Evolutionary conservation across 1,140 invertebrate species (phyloP), one percentile per base, ranked within the genome.

Genomic region (Drosophila hydei): DNA sequence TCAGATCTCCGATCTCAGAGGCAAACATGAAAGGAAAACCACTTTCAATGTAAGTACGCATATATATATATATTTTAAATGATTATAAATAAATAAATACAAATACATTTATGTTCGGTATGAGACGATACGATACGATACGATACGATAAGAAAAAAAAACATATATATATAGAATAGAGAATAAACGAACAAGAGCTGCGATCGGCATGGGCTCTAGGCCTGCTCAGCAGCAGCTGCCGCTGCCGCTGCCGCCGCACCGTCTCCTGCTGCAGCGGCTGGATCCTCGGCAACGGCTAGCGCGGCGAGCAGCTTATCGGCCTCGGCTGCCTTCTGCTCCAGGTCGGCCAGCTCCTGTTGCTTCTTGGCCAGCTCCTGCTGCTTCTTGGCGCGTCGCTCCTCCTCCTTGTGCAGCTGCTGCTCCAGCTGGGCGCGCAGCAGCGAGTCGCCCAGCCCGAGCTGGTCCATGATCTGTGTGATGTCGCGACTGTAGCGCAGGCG

Each of bases 401-500:
- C 83, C 64, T 83, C 83, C 27, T 72, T 62, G 8, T 14, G 52
- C 21, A 73, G 47, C 40, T 58, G 47, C 23, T 75, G 65, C 70
- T 89, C 79, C 67, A 91, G 27, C 56, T 91, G 90, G 8, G 58
- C 73, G 45, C 90, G 89, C 67, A 91, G 52, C 48, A 92, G 79
- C 40, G 89, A 90, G 47, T 91, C 83, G 3, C 92, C 92, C 58
- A 91, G 38, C 2, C 79, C 79, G 33, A 93, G 65, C 48, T 83
- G 81, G 45, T 92, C 81, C 74, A 93, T 84, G n/a, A 92, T 72
- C 23, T 87, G 58, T 51, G 92, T 77, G 5, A 93, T 79, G 55
- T 93, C 92, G 0, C 87, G 74, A 54, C 92, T 91, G 52, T 88
- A 91, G 43, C 90, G 83, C 16, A 79, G 59, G 4, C 77, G 70